Base-by-base conservation (phyloP, 2,797 vertebrate genomes). In the Micrastur ruficollis region DNA sequence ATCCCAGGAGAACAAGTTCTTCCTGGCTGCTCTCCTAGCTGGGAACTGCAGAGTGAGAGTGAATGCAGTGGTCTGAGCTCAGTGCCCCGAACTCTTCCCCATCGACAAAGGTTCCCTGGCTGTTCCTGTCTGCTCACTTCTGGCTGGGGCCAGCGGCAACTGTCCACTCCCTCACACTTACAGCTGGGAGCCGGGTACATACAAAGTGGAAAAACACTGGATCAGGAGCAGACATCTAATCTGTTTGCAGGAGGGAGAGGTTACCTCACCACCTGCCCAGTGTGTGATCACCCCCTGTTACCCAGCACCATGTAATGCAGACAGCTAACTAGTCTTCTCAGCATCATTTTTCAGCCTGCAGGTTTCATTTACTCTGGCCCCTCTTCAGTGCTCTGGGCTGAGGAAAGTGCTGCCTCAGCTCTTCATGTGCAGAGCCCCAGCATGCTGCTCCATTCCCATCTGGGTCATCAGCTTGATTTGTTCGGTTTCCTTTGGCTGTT, bases 361-460 rank as follows among this genome's bases (percentile, higher is more conserved):
- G 73, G 80, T 82, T 96, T 89, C 81, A 67, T 80, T 95, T 96
- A 80, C 73, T 85, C 88, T 68, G 88, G 65, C 38, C 56, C 10
- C 32, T 72, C 59, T 66, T 85, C 68, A 79, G 34, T 26, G 47
- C 81, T 90, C 47, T 44, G 53, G n/a, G 55, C 40, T 76, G 63
- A 36, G 26, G 61, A 86, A 89, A 91, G 47, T 3, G 11, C 74
- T 55, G 38, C 52, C 78, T 83, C 86, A 89, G 81, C 56, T 76
- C 44, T 61, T 81, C 3, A 1, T 17, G 13, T n/a, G 47, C 44
- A 44, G 9, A 58, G 44, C 29, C 21, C 31, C 62, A 11, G 49
- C 16, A n/a, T 1, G 3, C 47, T 53, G 58, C 67, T 71, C 58
- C 5, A 0, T 81, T 65, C 47, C 40, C 62, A 70, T 76, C 58